These are phyloP conservation scores for Mastigias papua DNA, from an alignment of 30 jellyfish, hydroid and myxozoan species.

Conservation along the genomic window DNA sequence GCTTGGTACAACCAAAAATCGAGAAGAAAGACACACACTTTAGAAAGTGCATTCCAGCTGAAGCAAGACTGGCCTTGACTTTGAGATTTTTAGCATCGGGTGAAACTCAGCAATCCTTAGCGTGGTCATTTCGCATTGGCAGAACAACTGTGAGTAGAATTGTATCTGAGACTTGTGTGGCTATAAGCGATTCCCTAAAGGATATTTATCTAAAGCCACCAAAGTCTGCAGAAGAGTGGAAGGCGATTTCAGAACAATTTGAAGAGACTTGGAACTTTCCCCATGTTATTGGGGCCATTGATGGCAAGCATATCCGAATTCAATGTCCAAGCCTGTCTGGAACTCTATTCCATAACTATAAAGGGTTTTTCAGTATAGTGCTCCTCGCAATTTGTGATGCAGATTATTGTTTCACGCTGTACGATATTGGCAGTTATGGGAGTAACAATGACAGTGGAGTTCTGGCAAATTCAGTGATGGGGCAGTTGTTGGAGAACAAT, in stretches of 20 bases:
- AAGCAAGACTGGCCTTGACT: slow-evolving; percentile 40
- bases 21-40: slow-evolving; percentile 34
- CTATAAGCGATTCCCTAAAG: slow-evolving; percentile 17
- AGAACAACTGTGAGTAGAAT: too few species aligned
- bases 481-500: slow-evolving; percentile 55
- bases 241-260: too few species aligned
- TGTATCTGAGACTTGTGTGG: slow-evolving; percentile 58
- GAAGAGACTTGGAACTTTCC: too few species aligned
- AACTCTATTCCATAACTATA: slow-evolving; percentile 34
- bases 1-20: slow-evolving; percentile 12
- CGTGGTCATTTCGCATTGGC: slow-evolving; percentile 46
- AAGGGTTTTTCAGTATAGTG: slow-evolving; percentile 55
- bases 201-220: slow-evolving; percentile 60
- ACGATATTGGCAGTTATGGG: too few species aligned
- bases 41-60: slow-evolving; percentile 41
- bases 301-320: too few species aligned
- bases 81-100: slow-evolving; percentile 67
- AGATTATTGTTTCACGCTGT: slow-evolving; percentile 40
- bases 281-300: too few species aligned
- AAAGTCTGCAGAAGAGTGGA: slow-evolving; percentile 43
- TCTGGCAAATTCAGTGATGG: slow-evolving; percentile 51
- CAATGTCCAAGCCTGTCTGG: slow-evolving; percentile 62
- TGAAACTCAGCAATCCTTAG: slow-evolving; percentile 55
- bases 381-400: slow-evolving; percentile 82
- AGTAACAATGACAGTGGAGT: slow-evolving; percentile 69